These are phyloP conservation scores for Tetragnatha versicolor DNA, from an alignment of 1,140 invertebrate genomes.

Conservation along the genomic window DNA sequence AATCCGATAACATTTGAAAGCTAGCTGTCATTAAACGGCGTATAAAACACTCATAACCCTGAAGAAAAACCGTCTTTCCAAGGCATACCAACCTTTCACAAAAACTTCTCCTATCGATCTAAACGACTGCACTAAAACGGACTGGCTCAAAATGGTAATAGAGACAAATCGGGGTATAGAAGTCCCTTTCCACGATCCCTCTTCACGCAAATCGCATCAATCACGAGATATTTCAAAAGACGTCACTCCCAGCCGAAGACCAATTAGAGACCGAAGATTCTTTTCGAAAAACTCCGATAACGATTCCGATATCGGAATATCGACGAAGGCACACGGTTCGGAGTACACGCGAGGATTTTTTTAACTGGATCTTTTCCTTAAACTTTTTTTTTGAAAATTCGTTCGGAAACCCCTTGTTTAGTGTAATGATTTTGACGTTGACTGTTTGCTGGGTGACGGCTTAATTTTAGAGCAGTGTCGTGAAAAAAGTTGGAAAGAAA, in stretches of 20 bases:
- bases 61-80: neutral
- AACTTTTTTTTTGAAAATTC: neutral
- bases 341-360: constrained; percentile 2
- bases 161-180: constrained; percentile 29
- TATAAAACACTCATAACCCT: neutral
- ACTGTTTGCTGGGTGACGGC: neutral
- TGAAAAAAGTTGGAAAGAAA: constrained; percentile 12
- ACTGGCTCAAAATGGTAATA: constrained; percentile 27
- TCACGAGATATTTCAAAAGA: constrained; percentile 46
- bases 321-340: neutral
- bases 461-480: constrained; percentile 16
- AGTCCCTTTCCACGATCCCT: neutral
- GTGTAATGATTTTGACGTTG: constrained; percentile 18
- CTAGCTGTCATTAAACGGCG: too few relatives aligned
- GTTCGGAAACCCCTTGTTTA: constrained; percentile 9
- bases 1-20: too few relatives aligned
- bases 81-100: neutral
- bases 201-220: constrained; percentile 42
- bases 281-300: constrained; percentile 35
- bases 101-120: constrained; percentile 5
- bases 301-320: constrained; percentile 34
- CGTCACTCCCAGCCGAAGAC: constrained; percentile 35
- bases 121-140: neutral
- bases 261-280: constrained; percentile 39
- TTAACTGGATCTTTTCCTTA: neutral